Base-by-base conservation (phyloP, 1,140 invertebrate species). In the Brachionus sp. region DNA sequence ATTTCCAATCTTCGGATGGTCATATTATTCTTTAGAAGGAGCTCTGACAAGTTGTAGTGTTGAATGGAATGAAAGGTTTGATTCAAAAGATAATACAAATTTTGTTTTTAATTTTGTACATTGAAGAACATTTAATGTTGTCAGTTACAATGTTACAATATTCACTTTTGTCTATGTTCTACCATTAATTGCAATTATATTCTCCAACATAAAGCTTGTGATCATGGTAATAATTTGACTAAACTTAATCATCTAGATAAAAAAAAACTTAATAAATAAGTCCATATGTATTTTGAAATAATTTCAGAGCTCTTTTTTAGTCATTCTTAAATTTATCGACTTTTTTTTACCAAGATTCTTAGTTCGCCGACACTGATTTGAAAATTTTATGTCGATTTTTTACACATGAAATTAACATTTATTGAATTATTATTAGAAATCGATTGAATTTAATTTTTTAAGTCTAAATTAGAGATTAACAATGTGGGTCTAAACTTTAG, bases 91-190 rank as follows among this genome's bases (percentile, higher is more conserved):
- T 3, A 2, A 29, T 13, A 10, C 7, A 46, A 46, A 46, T 53
- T 19, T 23, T 53, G 19, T 3, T 16, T 53, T 53, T 53, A 1
- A 53, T 16, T 16, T 16, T 6, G 19, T 16, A n/a, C 1, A 50
- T 2, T 19, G 5, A 57, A 57, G 37, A 57, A 62, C 19, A 3
- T 37, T 62, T 0, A 80, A 64, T 66, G 77, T 80, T 39, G 33
- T 42, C 5, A 80, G 77, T 13, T 80, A 80, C 33, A 80, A 80
- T 42, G 29, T 66, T 9, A 62, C 77, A 42, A 80, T 80, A 35
- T 80, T 80, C 10, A 35, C 35, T 19, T 57, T 80, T 62, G 77
- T 80, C 19, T 80, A 35, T 25, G 16, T 62, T 9, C 25, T 80
- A 3, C 77, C 77, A 16, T 42, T 62, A 16, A 19, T 16, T n/a